Evolutionary conservation across 2,888 invertebrate species (phyloP), one percentile per base, ranked within the genome.

Genomic region (Falcaria lacertinaria): DNA sequence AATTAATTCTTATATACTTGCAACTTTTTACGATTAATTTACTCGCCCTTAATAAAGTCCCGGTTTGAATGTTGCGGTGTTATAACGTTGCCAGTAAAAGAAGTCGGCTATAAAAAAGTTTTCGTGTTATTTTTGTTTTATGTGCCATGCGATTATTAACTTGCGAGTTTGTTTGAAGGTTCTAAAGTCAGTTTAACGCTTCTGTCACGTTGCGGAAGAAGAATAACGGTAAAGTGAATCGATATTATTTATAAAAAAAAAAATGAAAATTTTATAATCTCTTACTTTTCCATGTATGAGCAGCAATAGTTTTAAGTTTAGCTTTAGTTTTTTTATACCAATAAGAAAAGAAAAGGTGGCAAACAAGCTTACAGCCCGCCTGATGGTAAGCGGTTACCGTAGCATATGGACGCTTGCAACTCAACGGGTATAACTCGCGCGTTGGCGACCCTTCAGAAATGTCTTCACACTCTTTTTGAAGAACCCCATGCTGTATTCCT

Each of bases 1-100:
- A 50, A 52, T 54, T 54, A 54, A 54, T 54, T 54, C 48, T 51
- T 53, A 50, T 54, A 50, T 50, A 37, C 47, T 48, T 47, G 44
- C 45, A 50, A 50, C 51, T 49, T 53, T 43, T 15, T 38, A 37
- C 43, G 39, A 46, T 42, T 42, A 44, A 49, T 48, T 50, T 45
- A 44, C 36, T 37, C 33, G 8, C 42, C 38, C 15, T 45, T 44
- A 37, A 37, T 37, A 37, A 37, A 37, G 37, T 37, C 8, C 5
- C 28, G 28, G 22, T 15, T 14, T 8, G 22, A 22, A 11, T 37
- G 11, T 14, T 37, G 37, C 15, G 37, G 37, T 8, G 37, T 22
- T 37, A 15, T 37, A 17, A 25, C 17, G 37, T 22, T 3, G 37
- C 22, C 22, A 14, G 37, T 37, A 25, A 37, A 37, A 37, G 15